Conservation (phyloP, 2,797 vertebrate genomes). For the Neosilurus hyrtlii region DNA sequence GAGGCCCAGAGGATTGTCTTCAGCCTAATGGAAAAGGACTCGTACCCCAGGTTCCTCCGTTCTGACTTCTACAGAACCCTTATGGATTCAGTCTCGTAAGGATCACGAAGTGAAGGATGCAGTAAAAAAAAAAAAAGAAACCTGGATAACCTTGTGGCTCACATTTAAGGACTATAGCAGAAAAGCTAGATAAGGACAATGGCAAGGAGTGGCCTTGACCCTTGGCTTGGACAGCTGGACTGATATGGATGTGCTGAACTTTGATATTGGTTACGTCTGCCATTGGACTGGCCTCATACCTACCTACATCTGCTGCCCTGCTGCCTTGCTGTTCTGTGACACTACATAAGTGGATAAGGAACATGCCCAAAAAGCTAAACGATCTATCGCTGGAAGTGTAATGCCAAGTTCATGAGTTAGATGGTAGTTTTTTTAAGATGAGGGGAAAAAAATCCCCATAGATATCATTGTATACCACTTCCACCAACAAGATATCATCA, state of each 20-base stretch:
- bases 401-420: neutral
- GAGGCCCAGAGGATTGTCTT: slow-evolving; percentile 83
- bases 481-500: neutral
- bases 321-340: slow-evolving; percentile 21
- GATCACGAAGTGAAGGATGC: slow-evolving; percentile 46
- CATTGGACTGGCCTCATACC: neutral
- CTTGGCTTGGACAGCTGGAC: slow-evolving; percentile 5
- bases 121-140: neutral
- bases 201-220: neutral
- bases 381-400: slow-evolving; percentile 1
- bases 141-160: neutral
- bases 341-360: slow-evolving; percentile 11
- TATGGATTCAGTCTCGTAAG: slow-evolving; percentile 62
- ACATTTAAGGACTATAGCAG: slow-evolving; percentile 12
- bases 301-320: slow-evolving; percentile 1
- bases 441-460: neutral
- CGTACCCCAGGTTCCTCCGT: slow-evolving; percentile 81
- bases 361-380: neutral
- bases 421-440: neutral
- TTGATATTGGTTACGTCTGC: neutral
- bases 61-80: slow-evolving; percentile 79
- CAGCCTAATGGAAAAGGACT: slow-evolving; percentile 84
- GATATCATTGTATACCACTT: neutral
- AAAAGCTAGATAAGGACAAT: neutral
- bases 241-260: neutral